phyloP scores from a whole-genome alignment of 2,113 vertebrate genomes.

The Zeus faber region DNA sequence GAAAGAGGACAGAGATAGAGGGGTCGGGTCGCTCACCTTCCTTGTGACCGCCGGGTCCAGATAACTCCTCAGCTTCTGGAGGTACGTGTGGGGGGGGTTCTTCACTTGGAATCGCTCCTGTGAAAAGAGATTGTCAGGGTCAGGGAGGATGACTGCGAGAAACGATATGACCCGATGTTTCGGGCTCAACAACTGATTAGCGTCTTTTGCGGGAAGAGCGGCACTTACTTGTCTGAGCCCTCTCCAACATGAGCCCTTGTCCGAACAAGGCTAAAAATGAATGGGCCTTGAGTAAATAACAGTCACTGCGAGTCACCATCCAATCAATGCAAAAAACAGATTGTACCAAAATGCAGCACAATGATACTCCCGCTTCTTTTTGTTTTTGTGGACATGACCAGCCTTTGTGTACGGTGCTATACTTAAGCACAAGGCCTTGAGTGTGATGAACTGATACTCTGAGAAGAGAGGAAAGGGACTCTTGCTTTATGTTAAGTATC shows the following conservation, averaged over 20 bases:
- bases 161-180: too few relatives aligned
- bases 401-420: constrained; percentile 2
- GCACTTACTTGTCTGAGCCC: constrained; percentile 7
- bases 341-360: not conserved
- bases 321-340: not conserved
- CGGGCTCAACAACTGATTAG: too few relatives aligned
- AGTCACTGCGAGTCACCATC: constrained; percentile 11
- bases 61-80: constrained; percentile 93
- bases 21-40: constrained; percentile 82
- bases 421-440: not conserved
- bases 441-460: not conserved
- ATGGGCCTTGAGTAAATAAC: not conserved
- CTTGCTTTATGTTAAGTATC: too few relatives aligned
- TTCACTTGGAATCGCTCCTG: constrained; percentile 98
- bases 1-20: constrained; percentile 27
- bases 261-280: constrained; percentile 18
- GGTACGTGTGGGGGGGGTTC: constrained; percentile 96
- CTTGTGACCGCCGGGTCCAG: constrained; percentile 94
- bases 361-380: not conserved
- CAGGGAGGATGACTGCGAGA: constrained; percentile 15
- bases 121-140: constrained; percentile 16
- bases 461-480: too few relatives aligned
- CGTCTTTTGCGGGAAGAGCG: not conserved
- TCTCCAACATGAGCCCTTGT: constrained; percentile 1
- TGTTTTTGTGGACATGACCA: not conserved